These are phyloP conservation scores for Oreochromis spilurus DNA, from an alignment of 2,113 vertebrate genomes.

Conservation along the genomic window DNA sequence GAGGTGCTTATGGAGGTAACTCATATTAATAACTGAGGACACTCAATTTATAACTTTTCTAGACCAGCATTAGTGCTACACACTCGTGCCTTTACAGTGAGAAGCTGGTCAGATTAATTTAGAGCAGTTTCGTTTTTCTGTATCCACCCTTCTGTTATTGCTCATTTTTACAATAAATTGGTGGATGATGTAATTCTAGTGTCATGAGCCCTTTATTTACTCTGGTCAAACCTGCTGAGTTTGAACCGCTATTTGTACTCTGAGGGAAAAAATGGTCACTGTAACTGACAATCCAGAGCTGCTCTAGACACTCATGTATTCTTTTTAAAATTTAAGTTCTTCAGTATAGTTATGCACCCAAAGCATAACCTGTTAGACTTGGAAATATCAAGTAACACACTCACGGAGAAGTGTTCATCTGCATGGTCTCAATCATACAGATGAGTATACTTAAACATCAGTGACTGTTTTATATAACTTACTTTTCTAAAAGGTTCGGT, in stretches of 20 bases:
- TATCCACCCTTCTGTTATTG: fast-evolving
- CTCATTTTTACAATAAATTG: neutral
- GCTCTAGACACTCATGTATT: neutral
- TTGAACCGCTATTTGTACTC: neutral
- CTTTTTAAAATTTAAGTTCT: neutral
- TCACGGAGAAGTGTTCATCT: fast-evolving
- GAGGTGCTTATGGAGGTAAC: neutral
- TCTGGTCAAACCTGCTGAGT: neutral
- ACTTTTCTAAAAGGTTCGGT: neutral
- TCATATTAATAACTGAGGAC: neutral
- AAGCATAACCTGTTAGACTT: neutral
- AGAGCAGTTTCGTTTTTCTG: neutral
- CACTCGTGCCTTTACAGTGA: neutral
- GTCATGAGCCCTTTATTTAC: fast-evolving
- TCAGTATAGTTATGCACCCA: neutral
- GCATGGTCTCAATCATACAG: fast-evolving
- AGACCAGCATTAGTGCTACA: neutral
- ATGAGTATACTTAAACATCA: neutral
- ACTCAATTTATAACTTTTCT: neutral
- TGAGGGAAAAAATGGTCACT: neutral
- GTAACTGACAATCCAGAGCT: neutral
- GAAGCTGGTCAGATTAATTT: neutral
- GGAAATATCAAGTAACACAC: neutral
- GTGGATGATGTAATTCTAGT: neutral
- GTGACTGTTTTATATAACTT: neutral